Conservation (phyloP, 2,113 vertebrate species). For the Etheostoma spectabile region DNA sequence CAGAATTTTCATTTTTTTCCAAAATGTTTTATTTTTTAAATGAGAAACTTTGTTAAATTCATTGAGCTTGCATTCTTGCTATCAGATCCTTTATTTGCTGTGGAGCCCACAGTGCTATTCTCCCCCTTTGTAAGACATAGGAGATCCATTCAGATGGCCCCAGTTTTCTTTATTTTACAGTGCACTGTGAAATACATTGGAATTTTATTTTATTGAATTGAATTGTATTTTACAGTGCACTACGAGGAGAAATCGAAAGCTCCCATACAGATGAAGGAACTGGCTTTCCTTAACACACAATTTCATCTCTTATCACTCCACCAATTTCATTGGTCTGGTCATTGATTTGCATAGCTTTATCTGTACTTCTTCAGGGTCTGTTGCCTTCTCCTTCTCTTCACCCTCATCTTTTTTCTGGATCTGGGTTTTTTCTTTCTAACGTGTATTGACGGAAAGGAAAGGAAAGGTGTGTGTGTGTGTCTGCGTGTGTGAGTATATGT, state of each 20-base stretch:
- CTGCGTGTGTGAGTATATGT: background rate
- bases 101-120: background rate
- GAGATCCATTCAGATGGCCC: background rate
- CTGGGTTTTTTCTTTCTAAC: background rate
- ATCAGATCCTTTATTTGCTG: background rate
- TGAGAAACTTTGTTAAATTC: background rate
- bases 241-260: background rate
- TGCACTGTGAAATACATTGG: too few relatives aligned
- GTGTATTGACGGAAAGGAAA: background rate
- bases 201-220: too few relatives aligned
- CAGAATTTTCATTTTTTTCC: background rate
- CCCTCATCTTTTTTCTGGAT: constrained; percentile 1
- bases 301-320: constrained; percentile 19
- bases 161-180: too few relatives aligned
- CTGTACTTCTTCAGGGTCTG: constrained; percentile 9
- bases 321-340: background rate
- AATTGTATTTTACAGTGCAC: background rate
- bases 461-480: background rate
- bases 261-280: background rate
- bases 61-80: background rate
- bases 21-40: background rate
- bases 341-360: constrained; percentile 33
- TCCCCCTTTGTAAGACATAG: background rate
- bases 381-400: background rate
- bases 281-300: background rate